Percentiles rank a stretch among this genome's conserved stretches.
These are phyloP conservation scores for Gymnopithys bicolor DNA, from an alignment of 2,797 vertebrate species.

Conservation along the genomic window DNA sequence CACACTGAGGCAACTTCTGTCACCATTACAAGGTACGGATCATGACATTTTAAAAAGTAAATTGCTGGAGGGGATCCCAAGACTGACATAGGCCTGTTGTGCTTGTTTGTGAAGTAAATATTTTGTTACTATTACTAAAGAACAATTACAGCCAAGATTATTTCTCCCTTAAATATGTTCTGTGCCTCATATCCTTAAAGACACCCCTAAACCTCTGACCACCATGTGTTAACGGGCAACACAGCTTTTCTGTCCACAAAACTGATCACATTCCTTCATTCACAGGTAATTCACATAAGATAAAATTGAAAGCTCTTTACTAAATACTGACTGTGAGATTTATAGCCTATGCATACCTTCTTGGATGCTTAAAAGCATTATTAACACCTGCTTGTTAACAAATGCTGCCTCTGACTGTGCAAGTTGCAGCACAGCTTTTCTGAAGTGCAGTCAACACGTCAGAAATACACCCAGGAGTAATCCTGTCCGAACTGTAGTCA, in stretches of 20 bases:
- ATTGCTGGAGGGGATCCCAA: background rate
- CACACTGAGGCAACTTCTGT: background rate
- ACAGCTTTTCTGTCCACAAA: background rate
- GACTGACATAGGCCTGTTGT: accelerated
- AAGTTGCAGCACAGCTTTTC: background rate
- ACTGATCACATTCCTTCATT: background rate
- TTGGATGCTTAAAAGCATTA: background rate
- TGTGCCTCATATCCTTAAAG: background rate
- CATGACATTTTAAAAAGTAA: background rate
- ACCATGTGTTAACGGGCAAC: background rate
- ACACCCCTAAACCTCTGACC: background rate
- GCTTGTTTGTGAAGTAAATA: background rate
- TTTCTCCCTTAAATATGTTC: background rate
- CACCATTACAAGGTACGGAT: background rate
- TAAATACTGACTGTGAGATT: background rate
- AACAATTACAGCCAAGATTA: background rate
- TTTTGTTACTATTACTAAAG: background rate
- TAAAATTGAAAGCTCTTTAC: background rate
- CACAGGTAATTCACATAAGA: background rate
- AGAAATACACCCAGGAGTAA: background rate
- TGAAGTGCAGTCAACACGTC: background rate
- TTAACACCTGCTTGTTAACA: background rate
- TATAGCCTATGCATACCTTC: background rate
- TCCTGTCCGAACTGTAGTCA: background rate
- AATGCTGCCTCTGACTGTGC: background rate